Base-by-base conservation (phyloP, 1,140 invertebrate species). In the Theocolax elegans region DNA sequence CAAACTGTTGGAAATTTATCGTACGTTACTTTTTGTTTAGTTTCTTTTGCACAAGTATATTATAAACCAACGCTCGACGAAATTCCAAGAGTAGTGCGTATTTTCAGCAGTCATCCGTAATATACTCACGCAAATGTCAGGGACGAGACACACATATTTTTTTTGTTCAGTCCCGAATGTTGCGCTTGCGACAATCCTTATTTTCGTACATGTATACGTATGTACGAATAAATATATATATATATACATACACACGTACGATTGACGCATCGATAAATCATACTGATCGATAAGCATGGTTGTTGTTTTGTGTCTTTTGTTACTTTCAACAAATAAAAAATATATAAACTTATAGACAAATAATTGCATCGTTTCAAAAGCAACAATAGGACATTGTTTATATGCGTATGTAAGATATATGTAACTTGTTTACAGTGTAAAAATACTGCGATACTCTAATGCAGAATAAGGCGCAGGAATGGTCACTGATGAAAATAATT, bases 1-100 rank as follows among this genome's bases (percentile, higher is more conserved):
- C 1, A 4, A 56, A 48, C 58, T 46, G 9, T 56, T 70, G 48
- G 35, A 69, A 69, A 44, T 63, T 62, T 60, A 62, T 69, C 44
- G 29, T 69, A 40, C 31, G 27, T 59, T 48, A 10, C 42, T 31
- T 19, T 35, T 35, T 35, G 31, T 35, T 4, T 35, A 35, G n/a
- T n/a, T n/a, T n/a, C n/a, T n/a, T n/a, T n/a, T n/a, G n/a, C n/a
- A n/a, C n/a, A n/a, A n/a, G n/a, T n/a, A n/a, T n/a, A n/a, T n/a
- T n/a, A 21, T 44, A 29, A 44, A 44, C 1, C 17, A 40, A 44
- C 42, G 38, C 27, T 27, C 58, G 58, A 60, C 58, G 42, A 60
- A 60, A 6, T 60, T 60, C 58, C 58, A 60, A 60, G 58, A 46
- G 42, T 19, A 21, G 10, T 4, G 17, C 17, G 12, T 17, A 35